Conservation (phyloP, 2,888 invertebrate species). For the Andrena trimmerana region DNA sequence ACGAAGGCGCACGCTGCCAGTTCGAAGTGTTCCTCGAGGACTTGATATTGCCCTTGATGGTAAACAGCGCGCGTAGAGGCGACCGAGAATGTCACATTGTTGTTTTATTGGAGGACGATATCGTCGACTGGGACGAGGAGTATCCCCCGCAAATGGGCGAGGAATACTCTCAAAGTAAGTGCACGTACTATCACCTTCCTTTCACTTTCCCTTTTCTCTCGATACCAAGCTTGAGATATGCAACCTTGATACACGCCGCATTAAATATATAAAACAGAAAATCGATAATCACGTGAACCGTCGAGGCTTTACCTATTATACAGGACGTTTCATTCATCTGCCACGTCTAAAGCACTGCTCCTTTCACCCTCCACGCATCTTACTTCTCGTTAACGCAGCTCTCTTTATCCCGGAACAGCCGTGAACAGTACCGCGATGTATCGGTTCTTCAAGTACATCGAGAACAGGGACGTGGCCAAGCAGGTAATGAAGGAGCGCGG, state of each 20-base stretch:
- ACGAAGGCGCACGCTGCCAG: constrained; percentile 99
- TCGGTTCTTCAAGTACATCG: constrained; percentile 99
- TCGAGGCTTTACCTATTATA: constrained; percentile 30
- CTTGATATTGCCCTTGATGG: constrained; percentile 98
- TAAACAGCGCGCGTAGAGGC: constrained; percentile 95
- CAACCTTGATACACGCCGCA: constrained; percentile 20
- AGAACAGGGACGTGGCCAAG: constrained; percentile 99
- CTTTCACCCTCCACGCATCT: background rate
- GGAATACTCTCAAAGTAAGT: constrained; percentile 97
- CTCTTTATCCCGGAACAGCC: constrained; percentile 86
- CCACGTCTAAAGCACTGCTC: background rate
- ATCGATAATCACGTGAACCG: constrained; percentile 47
- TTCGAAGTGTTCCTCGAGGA: constrained; percentile 98
- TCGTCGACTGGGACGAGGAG: constrained; percentile 99
- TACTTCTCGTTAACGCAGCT: background rate
- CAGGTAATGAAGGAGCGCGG: constrained; percentile 99
- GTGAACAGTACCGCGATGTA: constrained; percentile 98
- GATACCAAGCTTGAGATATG: constrained; percentile 29
- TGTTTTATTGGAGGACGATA: constrained; percentile 97
- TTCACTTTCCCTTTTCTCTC: constrained; percentile 16
- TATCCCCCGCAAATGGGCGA: constrained; percentile 99
- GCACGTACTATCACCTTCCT: background rate
- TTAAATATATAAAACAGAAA: constrained; percentile 49
- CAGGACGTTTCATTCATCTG: background rate
- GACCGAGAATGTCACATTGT: constrained; percentile 99